Evolutionary conservation across 2,888 invertebrate genomes (phyloP).

Genomic region (Kryphioiulus occultus): DNA sequence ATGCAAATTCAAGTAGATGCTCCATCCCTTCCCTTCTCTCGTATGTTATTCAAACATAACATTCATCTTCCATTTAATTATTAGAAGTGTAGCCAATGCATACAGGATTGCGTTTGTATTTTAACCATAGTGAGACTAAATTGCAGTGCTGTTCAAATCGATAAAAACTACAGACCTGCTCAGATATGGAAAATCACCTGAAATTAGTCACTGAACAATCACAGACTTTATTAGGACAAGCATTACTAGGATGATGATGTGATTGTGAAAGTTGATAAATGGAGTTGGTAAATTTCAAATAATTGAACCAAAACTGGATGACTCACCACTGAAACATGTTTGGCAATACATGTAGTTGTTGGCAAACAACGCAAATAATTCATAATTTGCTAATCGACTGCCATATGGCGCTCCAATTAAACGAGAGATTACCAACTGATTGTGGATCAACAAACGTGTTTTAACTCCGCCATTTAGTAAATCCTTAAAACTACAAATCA

Average conservation of each 20-base stretch:
- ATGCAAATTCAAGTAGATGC: not conserved
- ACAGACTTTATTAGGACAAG: no score
- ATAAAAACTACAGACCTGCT: not conserved
- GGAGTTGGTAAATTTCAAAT: no score
- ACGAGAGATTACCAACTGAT: not conserved
- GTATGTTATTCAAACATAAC: not conserved
- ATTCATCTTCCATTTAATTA: not conserved
- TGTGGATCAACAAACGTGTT: not conserved
- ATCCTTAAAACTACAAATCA: not conserved
- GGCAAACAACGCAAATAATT: not conserved
- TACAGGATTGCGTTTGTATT: not conserved
- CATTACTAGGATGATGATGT: no score
- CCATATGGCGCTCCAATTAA: slow-evolving; percentile 1
- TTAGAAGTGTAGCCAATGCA: not conserved
- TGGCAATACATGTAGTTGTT: not conserved
- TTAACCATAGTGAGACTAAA: not conserved
- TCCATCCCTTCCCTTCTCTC: not conserved
- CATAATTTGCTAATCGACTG: not conserved
- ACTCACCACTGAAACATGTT: not conserved
- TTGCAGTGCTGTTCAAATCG: not conserved
- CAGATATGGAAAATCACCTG: no score
- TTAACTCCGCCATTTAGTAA: not conserved
- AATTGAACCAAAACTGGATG: no score
- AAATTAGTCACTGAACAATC: no score
- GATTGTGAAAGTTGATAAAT: no score